Evolutionary conservation across 1,140 invertebrate species (phyloP).

Genomic region (Sycophaga agraensis): DNA sequence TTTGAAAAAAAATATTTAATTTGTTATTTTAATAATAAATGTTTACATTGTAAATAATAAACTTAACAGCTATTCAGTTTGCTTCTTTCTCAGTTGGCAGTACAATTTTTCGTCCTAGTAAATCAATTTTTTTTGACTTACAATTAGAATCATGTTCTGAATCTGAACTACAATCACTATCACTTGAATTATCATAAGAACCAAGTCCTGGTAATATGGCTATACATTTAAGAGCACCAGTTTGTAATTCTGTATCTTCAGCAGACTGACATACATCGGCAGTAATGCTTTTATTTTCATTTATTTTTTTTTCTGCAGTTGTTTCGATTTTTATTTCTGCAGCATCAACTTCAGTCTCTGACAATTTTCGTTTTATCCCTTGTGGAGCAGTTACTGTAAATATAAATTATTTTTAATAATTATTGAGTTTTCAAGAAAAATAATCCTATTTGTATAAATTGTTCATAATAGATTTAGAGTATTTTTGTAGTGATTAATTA

Average conservation of each 20-base stretch:
- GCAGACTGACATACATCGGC: background rate
- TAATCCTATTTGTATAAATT: background rate
- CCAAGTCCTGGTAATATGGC: slow-evolving; percentile 78
- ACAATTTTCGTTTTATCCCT: slow-evolving; percentile 63
- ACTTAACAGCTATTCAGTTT: slow-evolving; percentile 12
- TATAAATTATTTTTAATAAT: background rate
- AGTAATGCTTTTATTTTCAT: background rate
- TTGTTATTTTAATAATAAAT: slow-evolving; percentile 28
- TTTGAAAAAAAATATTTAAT: slow-evolving; percentile 4
- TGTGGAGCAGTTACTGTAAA: slow-evolving; percentile 19
- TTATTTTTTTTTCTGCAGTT: slow-evolving; percentile 8
- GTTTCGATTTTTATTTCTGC: slow-evolving; percentile 35
- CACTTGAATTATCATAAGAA: slow-evolving; percentile 71
- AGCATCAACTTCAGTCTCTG: slow-evolving; percentile 53
- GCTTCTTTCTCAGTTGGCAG: slow-evolving; percentile 22
- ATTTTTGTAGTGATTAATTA: too few relatives aligned
- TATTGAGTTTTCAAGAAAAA: too few relatives aligned
- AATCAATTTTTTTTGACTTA: slow-evolving; percentile 54
- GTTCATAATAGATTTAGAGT: background rate
- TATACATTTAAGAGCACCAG: slow-evolving; percentile 63
- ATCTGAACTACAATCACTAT: slow-evolving; percentile 65
- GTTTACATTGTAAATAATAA: slow-evolving; percentile 22
- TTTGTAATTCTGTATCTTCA: slow-evolving; percentile 11
- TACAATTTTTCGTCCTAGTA: slow-evolving; percentile 61
- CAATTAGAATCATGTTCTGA: slow-evolving; percentile 60